Conservation (phyloP, 2,888 invertebrate genomes). For the Aleiodes alternator region DNA sequence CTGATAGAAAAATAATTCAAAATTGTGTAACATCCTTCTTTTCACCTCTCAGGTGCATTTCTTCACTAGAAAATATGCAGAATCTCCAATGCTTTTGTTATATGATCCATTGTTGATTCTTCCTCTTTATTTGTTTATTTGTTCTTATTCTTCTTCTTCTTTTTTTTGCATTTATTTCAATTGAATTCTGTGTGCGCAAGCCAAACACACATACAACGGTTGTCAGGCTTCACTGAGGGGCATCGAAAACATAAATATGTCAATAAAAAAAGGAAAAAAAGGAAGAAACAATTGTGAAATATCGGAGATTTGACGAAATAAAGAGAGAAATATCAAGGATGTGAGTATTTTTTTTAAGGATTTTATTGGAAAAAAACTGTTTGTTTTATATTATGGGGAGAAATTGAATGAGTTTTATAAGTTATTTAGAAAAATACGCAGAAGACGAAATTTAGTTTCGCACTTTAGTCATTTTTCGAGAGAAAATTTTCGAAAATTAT, state of each 20-base stretch:
- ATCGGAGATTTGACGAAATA: not conserved
- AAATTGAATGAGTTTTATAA: not conserved
- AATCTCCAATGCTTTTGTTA: conserved; percentile 12
- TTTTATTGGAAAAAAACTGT: too few species aligned
- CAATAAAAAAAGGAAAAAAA: not conserved
- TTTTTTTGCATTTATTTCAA: conserved; percentile 4
- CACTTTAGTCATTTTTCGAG: too few species aligned
- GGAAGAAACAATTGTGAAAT: conserved; percentile 4
- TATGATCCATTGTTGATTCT: conserved; percentile 30
- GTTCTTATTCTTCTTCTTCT: conserved; percentile 1
- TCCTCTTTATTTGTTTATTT: conserved; percentile 4
- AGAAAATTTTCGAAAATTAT: too few species aligned
- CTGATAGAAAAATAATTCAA: conserved; percentile 14
- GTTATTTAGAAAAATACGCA: too few species aligned
- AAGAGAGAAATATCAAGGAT: not conserved
- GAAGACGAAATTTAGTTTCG: too few species aligned
- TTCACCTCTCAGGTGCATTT: conserved; percentile 32
- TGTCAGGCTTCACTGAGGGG: not conserved
- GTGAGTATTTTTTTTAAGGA: not conserved
- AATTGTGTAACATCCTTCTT: conserved; percentile 46
- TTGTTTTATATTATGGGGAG: not conserved
- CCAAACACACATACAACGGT: conserved; percentile 4
- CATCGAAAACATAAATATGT: conserved; percentile 5
- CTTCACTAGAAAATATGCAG: conserved; percentile 26
- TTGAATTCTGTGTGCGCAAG: conserved; percentile 26